Base-by-base conservation (phyloP, 2,797 vertebrate genomes). In the Aldrovandia affinis region DNA sequence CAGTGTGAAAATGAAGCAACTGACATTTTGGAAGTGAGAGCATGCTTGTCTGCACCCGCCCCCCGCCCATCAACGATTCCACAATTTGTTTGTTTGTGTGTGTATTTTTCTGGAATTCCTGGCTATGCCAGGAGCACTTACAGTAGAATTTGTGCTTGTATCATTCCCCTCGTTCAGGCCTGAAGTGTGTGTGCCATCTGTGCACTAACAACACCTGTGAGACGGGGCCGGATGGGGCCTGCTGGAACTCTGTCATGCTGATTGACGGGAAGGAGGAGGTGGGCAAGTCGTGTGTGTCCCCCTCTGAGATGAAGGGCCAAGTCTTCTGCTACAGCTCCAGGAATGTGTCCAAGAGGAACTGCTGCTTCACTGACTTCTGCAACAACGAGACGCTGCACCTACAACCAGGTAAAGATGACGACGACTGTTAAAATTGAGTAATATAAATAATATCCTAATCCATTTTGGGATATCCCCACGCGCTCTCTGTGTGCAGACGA, bases 301-400 rank as follows among this genome's bases (percentile, higher is more conserved):
- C 97, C 7, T 94, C 94, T 0, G 95, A 99, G 89, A 93, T 98
- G 89, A 97, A 96, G 50, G 97, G 96, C 0, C 97, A 97, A 91
- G 93, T 99, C 86, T 98, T 97, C 95, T 99, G 98, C 92, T 96
- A 97, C 89, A 96, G 97, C 90, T 98, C 97, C 87, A 96, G 95
- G 89, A 97, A 97, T 18, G 90, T 99, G 87, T 98, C 97, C 50
- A 97, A 95, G 92, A 97, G 96, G 0, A 97, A 96, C 92, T 99
- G 98, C 95, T 99, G 98, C 95, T 98, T 97, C 90, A 99, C 97
- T 0, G 97, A 99, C 92, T 99, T 97, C 95, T 99, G 98, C 95
- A 99, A 99, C 95, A 99, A 98, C 36, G 94, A 97, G 93, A 98
- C 97, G 0, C 95, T 99, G 33, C 97, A 94, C 83, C 94, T 99